These are phyloP conservation scores for Diadophis punctatus DNA, from an alignment of 2,113 vertebrate species.

Conservation along the genomic window DNA sequence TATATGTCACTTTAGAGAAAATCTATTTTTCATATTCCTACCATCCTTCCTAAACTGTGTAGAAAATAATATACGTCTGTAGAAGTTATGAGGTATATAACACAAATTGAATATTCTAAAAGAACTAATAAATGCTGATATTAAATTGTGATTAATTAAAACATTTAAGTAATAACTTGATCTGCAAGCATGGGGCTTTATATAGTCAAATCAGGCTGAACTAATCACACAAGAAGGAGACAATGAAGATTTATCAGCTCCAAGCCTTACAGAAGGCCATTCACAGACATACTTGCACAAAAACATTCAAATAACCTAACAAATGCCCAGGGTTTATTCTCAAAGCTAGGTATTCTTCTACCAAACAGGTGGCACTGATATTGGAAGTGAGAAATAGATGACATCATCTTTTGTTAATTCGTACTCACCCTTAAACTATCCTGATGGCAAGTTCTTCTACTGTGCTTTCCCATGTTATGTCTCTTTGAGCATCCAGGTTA, in stretches of 20 bases:
- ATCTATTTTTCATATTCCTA: not conserved
- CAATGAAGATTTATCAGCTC: not conserved
- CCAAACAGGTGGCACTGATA: not conserved
- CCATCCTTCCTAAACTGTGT: not conserved
- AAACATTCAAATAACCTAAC: not conserved
- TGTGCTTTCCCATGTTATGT: not conserved
- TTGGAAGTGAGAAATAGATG: not conserved
- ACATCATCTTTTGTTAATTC: not conserved
- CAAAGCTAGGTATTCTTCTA: not conserved
- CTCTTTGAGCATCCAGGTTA: not conserved
- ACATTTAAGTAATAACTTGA: not conserved
- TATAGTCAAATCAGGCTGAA: not conserved
- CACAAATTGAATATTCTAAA: not conserved
- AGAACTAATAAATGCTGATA: not conserved
- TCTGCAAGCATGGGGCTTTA: not conserved
- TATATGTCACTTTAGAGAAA: not conserved
- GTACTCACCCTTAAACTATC: not conserved
- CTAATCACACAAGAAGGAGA: not conserved
- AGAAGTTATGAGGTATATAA: not conserved
- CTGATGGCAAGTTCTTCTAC: not conserved
- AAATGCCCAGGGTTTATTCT: not conserved
- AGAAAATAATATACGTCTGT: not conserved
- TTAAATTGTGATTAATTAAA: not conserved
- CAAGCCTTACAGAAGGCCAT: not conserved
- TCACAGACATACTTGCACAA: too few relatives aligned